Conservation (phyloP, 2,888 invertebrate genomes). For the Pristionchus entomophagus region DNA sequence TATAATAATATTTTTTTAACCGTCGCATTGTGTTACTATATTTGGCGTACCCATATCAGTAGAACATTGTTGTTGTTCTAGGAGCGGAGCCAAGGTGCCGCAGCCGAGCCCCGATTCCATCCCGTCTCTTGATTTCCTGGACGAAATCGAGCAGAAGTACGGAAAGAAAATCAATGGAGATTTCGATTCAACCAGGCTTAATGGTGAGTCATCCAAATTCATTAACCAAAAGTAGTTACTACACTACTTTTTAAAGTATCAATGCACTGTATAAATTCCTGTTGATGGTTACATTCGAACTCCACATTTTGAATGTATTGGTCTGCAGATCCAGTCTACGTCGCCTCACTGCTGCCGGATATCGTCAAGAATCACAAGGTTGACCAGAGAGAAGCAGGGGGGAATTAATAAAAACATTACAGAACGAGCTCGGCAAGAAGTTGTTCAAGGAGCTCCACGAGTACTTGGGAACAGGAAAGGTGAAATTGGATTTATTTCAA, state of each 20-base stretch:
- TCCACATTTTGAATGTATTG: too few relatives aligned
- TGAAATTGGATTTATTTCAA: too few relatives aligned
- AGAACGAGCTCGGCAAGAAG: background rate
- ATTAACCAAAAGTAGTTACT: too few relatives aligned
- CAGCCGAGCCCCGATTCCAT: background rate
- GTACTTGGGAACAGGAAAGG: background rate
- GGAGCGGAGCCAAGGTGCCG: background rate
- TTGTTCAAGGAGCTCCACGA: background rate
- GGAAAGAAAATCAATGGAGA: background rate
- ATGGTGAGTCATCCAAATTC: background rate
- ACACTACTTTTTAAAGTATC: too few relatives aligned
- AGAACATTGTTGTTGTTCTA: too few relatives aligned
- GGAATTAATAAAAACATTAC: background rate
- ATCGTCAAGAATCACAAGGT: background rate
- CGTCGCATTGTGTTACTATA: too few relatives aligned
- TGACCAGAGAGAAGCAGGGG: background rate
- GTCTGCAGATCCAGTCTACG: background rate
- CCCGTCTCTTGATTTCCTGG: background rate
- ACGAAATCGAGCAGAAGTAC: background rate
- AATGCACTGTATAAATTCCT: too few relatives aligned
- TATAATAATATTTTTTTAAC: too few relatives aligned
- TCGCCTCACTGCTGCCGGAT: background rate
- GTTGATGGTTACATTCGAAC: too few relatives aligned
- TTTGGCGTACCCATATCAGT: too few relatives aligned
- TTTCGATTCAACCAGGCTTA: background rate